Base-by-base conservation (phyloP, 2,113 vertebrate genomes). In the Rhagologus leucostigma region DNA sequence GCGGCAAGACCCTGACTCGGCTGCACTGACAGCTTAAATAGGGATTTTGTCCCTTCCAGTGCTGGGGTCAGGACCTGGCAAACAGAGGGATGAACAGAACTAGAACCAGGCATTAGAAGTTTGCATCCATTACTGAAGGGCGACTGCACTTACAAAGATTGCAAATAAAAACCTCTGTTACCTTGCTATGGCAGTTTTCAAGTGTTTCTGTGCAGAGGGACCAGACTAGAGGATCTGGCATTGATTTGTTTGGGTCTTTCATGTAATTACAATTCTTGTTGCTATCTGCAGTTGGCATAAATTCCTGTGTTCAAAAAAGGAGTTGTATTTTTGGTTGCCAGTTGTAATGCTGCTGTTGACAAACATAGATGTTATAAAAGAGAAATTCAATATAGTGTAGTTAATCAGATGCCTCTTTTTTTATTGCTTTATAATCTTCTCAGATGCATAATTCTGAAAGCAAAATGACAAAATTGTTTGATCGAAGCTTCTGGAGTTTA, bases 291-390 rank as follows among this genome's bases (percentile, higher is more conserved):
- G 52, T 88, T 96, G 83, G 73, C 81, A 89, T 71, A 50, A 81
- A 87, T 86, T 93, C 78, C 62, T 60, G 19, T 86, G 32, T 81
- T 86, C 55, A 53, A 49, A 74, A 65, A 52, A 44, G 50, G 76
- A 50, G 41, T 32, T 79, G 71, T 50, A 29, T 80, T 93, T 92
- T 95, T 82, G 39, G 29, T 87, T 95, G 80, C 91, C 76, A 69
- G 49, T 93, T 81, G 86, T 91, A 57, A 60, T 69, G 47, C 87
- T 80, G 86, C 71, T 92, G 60, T 90, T 84, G 64, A 96, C 82
- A 95, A 92, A 91, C 47, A 86, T 78, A 97, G 86, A 77, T 64
- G 91, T 97, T 93, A 81, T 74, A 78, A 39, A 96, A 77, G 83
- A 93, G 56, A 96, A 94, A 80, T 83, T 69, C 74, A 93, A 50